Evolutionary conservation across 2,797 vertebrate genomes (phyloP), one percentile per base, ranked within the genome.

Genomic region (Chelon auratus): DNA sequence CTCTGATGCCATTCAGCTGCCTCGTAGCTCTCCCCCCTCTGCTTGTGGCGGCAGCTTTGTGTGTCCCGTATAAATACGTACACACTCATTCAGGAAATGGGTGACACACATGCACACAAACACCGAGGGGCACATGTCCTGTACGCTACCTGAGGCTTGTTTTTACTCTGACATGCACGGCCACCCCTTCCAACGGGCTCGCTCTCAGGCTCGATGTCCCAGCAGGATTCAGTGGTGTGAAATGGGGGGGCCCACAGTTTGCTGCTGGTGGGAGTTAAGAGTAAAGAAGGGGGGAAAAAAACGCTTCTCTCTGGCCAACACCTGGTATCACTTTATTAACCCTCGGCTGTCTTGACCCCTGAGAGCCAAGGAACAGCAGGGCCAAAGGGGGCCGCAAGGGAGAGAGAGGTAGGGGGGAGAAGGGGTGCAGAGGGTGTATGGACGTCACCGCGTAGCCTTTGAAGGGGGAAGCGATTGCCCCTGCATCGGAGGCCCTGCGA

Each of bases 271-370:
- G 74, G 78, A 86, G 81, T 83, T 81, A 53, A 68, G 78, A 67
- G 53, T 68, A 48, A 56, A 74, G 54, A 72, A 69, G 50, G 33
- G 30, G 59, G 36, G n/a, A 10, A 11, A 9, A 33, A 33, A 24
- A 47, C 1, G 60, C 52, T 78, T 71, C 90, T 91, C 89, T 89
- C 75, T 83, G 87, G 87, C 81, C 88, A 89, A 94, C 95, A 95
- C 95, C 94, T 95, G 95, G 95, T 94, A 95, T 94, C 93, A 95
- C 94, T 95, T 95, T 95, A 95, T 95, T 93, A 94, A 95, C 93
- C 92, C 93, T 92, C 78, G 82, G 89, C 93, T 91, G 81, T 90
- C 90, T 90, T 93, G 90, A 94, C 93, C 94, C 87, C 85, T 87
- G 84, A 89, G 87, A 92, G 84, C 89, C 85, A 37, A 82, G 87